Percentiles rank a stretch among this genome's conserved stretches.
These are phyloP conservation scores for Etheostoma perlongum DNA, from an alignment of 2,797 vertebrate genomes.

Conservation along the genomic window DNA sequence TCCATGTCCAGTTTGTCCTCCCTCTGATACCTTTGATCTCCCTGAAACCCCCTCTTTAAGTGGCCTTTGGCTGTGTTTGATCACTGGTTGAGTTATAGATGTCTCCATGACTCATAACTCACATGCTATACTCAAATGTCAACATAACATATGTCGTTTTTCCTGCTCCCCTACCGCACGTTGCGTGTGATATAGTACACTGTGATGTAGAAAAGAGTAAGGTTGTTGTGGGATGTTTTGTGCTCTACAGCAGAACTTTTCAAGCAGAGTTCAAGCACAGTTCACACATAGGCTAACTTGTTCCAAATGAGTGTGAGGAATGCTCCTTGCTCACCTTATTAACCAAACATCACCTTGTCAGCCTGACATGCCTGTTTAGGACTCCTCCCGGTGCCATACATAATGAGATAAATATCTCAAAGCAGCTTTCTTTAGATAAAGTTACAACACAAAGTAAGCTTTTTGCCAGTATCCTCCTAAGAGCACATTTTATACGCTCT, in stretches of 20 bases:
- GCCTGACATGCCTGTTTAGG: slow-evolving; percentile 48
- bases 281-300: slow-evolving; percentile 63
- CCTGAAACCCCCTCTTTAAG: slow-evolving; percentile 40
- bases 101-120: slow-evolving; percentile 63
- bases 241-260: neutral
- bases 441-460: slow-evolving; percentile 73
- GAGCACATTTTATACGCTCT: slow-evolving; percentile 70
- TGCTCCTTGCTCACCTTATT: slow-evolving; percentile 61
- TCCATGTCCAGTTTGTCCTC: slow-evolving; percentile 4
- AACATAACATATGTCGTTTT: slow-evolving; percentile 63
- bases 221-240: slow-evolving; percentile 12
- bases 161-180: slow-evolving; percentile 48
- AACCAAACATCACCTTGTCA: slow-evolving; percentile 70
- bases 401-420: slow-evolving; percentile 72
- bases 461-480: slow-evolving; percentile 61
- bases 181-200: slow-evolving; percentile 27
- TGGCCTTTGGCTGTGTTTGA: slow-evolving; percentile 66
- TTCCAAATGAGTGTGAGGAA: slow-evolving; percentile 73
- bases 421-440: slow-evolving; percentile 73
- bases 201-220: slow-evolving; percentile 4
- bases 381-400: slow-evolving; percentile 56
- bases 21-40: slow-evolving; percentile 46
- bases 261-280: slow-evolving; percentile 19
- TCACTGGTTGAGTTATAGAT: slow-evolving; percentile 69
- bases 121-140: slow-evolving; percentile 58